These are phyloP conservation scores for Polydrusus cervinus DNA, from an alignment of 2,888 invertebrate genomes.

Conservation along the genomic window DNA sequence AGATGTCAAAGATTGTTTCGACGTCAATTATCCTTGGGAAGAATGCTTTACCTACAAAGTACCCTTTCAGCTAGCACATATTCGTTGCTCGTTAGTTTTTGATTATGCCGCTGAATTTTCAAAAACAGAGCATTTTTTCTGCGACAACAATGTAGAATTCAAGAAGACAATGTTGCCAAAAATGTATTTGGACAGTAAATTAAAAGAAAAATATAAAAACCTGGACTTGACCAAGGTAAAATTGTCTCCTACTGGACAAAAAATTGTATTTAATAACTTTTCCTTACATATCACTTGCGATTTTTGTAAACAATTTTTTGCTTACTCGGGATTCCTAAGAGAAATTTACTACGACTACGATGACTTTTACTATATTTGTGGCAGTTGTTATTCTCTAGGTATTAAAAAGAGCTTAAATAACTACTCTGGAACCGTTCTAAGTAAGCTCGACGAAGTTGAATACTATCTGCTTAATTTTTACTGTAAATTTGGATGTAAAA, in stretches of 20 bases:
- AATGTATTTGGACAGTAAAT: constrained; percentile 27
- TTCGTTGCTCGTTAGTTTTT: constrained; percentile 9
- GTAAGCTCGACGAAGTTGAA: neutral
- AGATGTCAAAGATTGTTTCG: constrained; percentile 1
- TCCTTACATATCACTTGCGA: constrained; percentile 24
- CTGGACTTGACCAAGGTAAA: neutral
- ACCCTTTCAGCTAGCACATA: neutral
- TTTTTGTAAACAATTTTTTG: constrained; percentile 21
- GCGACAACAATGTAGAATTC: neutral
- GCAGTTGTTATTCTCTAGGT: constrained; percentile 7
- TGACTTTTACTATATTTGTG: constrained; percentile 7
- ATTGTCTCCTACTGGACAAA: constrained; percentile 13
- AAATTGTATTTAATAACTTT: constrained; percentile 1
- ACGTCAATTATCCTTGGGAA: neutral
- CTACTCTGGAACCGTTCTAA: neutral
- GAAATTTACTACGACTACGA: constrained; percentile 24
- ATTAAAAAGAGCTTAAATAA: constrained; percentile 20
- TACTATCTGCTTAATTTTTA: constrained; percentile 28
- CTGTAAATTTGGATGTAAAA: constrained; percentile 29
- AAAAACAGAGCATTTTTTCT: constrained; percentile 6
- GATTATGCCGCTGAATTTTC: neutral
- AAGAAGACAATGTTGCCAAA: constrained; percentile 18
- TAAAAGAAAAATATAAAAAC: constrained; percentile 17
- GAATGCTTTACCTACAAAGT: neutral
- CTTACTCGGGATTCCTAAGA: constrained; percentile 11